phyloP scores from a whole-genome alignment of 2,888 invertebrate genomes.

The Volucella inanis region DNA sequence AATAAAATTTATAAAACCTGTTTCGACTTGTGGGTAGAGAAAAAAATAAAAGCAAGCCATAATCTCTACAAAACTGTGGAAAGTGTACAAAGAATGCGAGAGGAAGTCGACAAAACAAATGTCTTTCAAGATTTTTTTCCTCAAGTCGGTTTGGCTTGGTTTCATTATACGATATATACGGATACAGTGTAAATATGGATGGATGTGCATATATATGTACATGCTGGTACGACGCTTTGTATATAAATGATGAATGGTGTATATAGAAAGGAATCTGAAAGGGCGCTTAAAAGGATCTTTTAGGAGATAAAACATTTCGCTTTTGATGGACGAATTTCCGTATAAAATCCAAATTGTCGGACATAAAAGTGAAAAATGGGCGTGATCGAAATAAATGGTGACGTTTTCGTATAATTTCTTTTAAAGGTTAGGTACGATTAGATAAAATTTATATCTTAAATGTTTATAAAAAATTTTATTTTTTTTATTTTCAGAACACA shows the following conservation, averaged over 20 bases:
- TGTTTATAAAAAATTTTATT: background rate
- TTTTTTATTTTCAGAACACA: background rate
- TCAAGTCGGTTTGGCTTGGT: background rate
- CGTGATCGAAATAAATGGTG: conserved; percentile 21
- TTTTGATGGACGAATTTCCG: conserved; percentile 29
- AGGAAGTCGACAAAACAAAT: conserved; percentile 65
- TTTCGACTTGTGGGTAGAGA: conserved; percentile 54
- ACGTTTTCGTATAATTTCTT: background rate
- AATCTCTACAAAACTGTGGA: conserved; percentile 71
- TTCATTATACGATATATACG: conserved; percentile 1
- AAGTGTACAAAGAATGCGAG: conserved; percentile 68
- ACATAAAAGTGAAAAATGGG: conserved; percentile 24
- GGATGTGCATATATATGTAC: background rate
- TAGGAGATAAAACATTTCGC: conserved; percentile 50
- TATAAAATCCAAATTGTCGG: conserved; percentile 23
- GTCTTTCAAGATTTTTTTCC: conserved; percentile 36
- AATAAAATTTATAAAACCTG: conserved; percentile 60
- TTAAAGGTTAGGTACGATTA: too few species aligned
- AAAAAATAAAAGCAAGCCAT: conserved; percentile 30
- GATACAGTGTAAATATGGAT: background rate
- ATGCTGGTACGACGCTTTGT: background rate
- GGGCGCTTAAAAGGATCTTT: conserved; percentile 65
- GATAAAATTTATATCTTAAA: background rate
- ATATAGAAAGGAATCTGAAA: conserved; percentile 33
- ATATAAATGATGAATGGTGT: conserved; percentile 15